These are phyloP conservation scores for Lasius platythorax DNA, from an alignment of 2,888 invertebrate species.

Conservation along the genomic window DNA sequence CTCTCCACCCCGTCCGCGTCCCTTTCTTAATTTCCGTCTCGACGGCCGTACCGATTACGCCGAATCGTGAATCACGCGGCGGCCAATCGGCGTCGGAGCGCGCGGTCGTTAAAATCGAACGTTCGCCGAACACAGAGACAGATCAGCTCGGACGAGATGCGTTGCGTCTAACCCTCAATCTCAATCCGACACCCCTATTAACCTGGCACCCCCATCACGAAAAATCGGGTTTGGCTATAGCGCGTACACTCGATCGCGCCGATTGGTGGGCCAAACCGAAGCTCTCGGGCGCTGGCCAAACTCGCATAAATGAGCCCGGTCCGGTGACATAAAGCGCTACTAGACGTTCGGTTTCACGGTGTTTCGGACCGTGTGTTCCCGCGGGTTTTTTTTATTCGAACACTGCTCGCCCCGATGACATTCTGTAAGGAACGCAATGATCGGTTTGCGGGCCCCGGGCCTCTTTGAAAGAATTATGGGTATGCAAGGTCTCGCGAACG, in stretches of 20 bases:
- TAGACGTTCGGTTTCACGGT: slow-evolving; percentile 35
- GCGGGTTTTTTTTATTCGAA: slow-evolving; percentile 62
- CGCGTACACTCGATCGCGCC: background rate
- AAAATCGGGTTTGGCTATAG: too few species aligned
- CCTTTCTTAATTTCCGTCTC: slow-evolving; percentile 28
- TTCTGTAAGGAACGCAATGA: slow-evolving; percentile 72
- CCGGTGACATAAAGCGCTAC: slow-evolving; percentile 55
- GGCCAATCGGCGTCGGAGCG: slow-evolving; percentile 37
- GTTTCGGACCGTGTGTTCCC: slow-evolving; percentile 4
- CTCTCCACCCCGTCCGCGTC: background rate
- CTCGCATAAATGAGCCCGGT: slow-evolving; percentile 49
- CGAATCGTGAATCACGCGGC: slow-evolving; percentile 30
- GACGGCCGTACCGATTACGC: slow-evolving; percentile 18
- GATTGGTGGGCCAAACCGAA: background rate
- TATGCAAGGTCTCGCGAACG: slow-evolving; percentile 62
- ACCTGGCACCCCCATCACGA: too few species aligned
- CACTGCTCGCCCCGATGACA: slow-evolving; percentile 66
- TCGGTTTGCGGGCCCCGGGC: slow-evolving; percentile 63
- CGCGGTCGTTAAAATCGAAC: slow-evolving; percentile 50
- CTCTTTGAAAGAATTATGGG: slow-evolving; percentile 74
- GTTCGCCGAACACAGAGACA: slow-evolving; percentile 30
- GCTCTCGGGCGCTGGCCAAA: background rate
- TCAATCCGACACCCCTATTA: background rate
- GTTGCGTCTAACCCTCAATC: slow-evolving; percentile 39
- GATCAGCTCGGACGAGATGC: slow-evolving; percentile 37